Conservation (phyloP, 2,888 invertebrate species). For the Ditula angustiorana region DNA sequence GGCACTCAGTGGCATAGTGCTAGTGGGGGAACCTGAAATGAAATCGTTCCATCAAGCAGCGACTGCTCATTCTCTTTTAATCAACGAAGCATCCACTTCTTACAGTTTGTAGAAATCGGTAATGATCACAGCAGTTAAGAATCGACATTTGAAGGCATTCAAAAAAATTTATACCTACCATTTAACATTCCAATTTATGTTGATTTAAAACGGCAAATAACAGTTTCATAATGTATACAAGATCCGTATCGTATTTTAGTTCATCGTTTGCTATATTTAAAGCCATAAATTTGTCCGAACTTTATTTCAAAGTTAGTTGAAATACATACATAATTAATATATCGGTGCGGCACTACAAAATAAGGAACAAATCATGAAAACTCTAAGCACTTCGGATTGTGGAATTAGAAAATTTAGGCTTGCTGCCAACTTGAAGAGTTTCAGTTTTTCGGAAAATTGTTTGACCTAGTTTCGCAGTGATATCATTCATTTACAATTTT, state of each 20-base stretch:
- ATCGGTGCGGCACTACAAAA: constrained; percentile 2
- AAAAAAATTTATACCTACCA: not conserved
- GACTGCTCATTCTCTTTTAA: too few species aligned
- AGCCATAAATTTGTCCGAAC: not conserved
- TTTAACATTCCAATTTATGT: not conserved
- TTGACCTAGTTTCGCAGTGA: not conserved
- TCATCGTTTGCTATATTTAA: not conserved
- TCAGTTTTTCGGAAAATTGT: constrained; percentile 3
- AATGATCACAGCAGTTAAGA: not conserved
- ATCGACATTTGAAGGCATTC: not conserved
- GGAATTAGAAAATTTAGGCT: constrained; percentile 8
- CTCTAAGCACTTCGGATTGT: not conserved
- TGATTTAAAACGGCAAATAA: not conserved
- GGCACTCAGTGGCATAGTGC: too few species aligned
- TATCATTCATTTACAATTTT: not conserved
- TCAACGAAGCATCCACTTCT: too few species aligned
- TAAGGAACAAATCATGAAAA: constrained; percentile 14
- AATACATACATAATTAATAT: not conserved
- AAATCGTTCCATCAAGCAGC: too few species aligned
- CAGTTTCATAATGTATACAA: not conserved
- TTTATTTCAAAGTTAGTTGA: not conserved
- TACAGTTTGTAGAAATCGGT: too few species aligned
- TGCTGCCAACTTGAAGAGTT: not conserved
- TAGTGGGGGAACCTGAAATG: too few species aligned
- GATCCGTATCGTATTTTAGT: not conserved